Evolutionary conservation across 1,140 invertebrate genomes (phyloP), one percentile per base, ranked within the genome.

Genomic region (Portunus trituberculatus): DNA sequence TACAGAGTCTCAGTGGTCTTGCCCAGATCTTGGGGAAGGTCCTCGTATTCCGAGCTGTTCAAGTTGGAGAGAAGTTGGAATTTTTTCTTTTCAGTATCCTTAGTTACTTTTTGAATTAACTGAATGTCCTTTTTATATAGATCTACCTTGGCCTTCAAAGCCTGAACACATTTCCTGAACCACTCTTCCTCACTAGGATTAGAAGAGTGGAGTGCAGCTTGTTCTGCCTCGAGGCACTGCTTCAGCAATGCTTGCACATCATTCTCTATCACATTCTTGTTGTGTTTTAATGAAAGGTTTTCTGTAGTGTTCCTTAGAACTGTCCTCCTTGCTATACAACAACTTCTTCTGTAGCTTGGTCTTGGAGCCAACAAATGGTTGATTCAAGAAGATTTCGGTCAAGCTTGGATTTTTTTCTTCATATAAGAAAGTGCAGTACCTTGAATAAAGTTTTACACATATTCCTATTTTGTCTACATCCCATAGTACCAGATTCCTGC

Each of bases 381-480:
- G 91, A 39, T 92, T 86, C 6, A 95, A 84, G 84, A 95, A 95
- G 67, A 95, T 32, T 29, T 92, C 52, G 28, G 94, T 83, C 84
- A 92, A 31, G 32, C n/a, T 86, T n/a, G 25, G 52, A 25, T 95
- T 88, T 76, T 95, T 95, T 52, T 95, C 94, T 89, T 95, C 91
- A 82, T 95, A 95, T 0, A 95, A 45, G 39, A 84, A 92, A 67
- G 25, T 59, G 39, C 91, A 92, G 76, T 92, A 95, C 52, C 84
- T 95, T 32, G 94, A 59, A 88, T 95, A 95, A 32, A 95, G 52
- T 31, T 86, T 95, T 31, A 93, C 52, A 67, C 94, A 95, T 59
- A 92, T 87, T 29, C 89, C 83, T 29, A 83, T 84, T 6, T 93
- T 92, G 52, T 95, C 94, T n/a, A 39, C 52, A 89, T 52, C 39